Evolutionary conservation across 2,888 invertebrate genomes (phyloP), one percentile per base, ranked within the genome.

Genomic region (Yponomeuta sedellus): DNA sequence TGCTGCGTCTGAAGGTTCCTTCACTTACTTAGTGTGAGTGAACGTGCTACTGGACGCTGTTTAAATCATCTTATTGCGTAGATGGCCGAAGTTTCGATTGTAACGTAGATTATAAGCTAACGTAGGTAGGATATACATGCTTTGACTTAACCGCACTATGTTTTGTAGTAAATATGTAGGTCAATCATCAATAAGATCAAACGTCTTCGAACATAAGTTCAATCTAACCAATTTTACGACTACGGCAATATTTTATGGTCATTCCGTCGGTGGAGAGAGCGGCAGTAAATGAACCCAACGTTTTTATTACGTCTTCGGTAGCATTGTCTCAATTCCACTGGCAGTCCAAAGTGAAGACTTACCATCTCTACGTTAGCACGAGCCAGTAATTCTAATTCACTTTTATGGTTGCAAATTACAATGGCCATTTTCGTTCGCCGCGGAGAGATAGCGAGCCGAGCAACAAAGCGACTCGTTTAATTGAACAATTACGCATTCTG

Each of bases 401-500:
- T 68, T 66, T 68, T 66, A 68, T 66, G 63, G 65, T 65, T 63
- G 67, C 66, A 69, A 69, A 69, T 69, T 69, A 67, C 68, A 67
- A 68, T 67, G 57, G 28, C 65, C 66, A 58, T 67, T 67, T 67
- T 59, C 20, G 39, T 64, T 28, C 64, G 28, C 52, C 34, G 44
- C 61, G 52, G 39, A 67, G 52, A 67, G 68, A 67, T 68, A 68
- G 64, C 66, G 61, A 61, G 66, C 64, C 66, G 59, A 67, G 61
- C 67, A 61, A 67, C 66, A 70, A 68, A 66, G 67, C 69, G 16
- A 66, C 57, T 63, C 70, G 67, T 75, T 77, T 78, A 78, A 83
- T 81, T 75, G 79, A 79, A 77, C 80, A 66, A 82, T 83, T 80
- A 83, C 78, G 72, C 69, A 72, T 72, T 79, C 73, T 77, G 76